These are phyloP conservation scores for Azemiops feae DNA, from an alignment of 2,113 vertebrate species.

Conservation along the genomic window DNA sequence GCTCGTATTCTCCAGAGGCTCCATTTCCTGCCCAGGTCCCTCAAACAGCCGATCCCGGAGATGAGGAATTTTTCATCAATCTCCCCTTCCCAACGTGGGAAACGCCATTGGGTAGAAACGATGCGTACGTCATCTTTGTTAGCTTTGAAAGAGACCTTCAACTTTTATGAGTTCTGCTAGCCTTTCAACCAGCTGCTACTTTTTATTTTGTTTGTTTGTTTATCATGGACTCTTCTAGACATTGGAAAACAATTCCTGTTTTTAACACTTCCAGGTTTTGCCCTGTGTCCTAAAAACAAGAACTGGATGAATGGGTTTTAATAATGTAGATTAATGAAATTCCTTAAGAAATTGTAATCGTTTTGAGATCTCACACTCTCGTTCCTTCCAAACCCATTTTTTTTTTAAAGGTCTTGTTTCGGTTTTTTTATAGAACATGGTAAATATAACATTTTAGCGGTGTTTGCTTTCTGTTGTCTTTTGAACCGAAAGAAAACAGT, in stretches of 20 bases:
- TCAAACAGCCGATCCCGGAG: neutral
- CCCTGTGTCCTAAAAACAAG: neutral
- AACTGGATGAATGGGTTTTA: neutral
- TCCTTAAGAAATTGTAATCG: neutral
- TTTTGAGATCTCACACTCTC: conserved; percentile 12
- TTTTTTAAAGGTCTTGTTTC: neutral
- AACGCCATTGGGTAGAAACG: neutral
- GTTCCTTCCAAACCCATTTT: neutral
- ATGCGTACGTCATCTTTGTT: neutral
- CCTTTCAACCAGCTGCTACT: neutral
- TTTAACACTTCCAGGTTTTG: neutral
- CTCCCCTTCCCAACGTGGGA: neutral
- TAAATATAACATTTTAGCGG: conserved; percentile 57
- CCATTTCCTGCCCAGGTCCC: rapidly evolving
- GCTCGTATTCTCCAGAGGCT: neutral
- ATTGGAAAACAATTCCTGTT: neutral
- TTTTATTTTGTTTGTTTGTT: neutral
- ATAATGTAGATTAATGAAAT: neutral
- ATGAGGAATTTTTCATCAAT: neutral
- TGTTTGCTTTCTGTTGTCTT: conserved; percentile 59
- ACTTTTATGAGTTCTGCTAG: neutral
- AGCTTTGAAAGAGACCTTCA: neutral
- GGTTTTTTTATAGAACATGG: conserved; percentile 33
- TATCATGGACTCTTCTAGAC: neutral
- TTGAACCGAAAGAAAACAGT: conserved; percentile 66